Base-by-base conservation (phyloP, 53 echinoderm and acorn worm species). In the Patiria pectinifera region DNA sequence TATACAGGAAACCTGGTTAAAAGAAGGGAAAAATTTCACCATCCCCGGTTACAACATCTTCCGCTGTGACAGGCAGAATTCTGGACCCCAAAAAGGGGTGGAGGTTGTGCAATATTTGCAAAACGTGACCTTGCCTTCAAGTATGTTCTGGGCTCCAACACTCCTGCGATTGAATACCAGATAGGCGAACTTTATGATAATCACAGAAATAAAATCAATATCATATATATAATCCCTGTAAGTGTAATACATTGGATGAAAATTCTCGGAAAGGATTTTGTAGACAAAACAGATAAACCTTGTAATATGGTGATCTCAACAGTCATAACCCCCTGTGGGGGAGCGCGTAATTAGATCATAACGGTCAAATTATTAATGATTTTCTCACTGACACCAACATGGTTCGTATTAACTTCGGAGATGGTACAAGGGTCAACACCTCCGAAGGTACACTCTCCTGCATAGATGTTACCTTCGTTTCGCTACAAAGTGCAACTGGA, bases 281-380 rank as follows among this genome's bases (percentile, higher is more conserved):
- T 10, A n/a, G 72, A 10, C 6, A 7, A 72, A 10, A 16, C 16
- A n/a, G 8, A 72, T 23, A 72, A 59, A 59, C 60, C 72, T 14
- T 8, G 4, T 77, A 9, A 14, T 49, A 49, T 18, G 69, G 86
- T 13, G 70, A 86, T 45, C 61, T 86, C 14, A 86, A 86, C 23
- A 72, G 86, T 86, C 69, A 86, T 44, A 86, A 86, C 72, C 71
- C 86, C 18, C 72, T 86, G 6, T 86, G 86, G 86, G 86, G 86
- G 11, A 71, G 86, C 48, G 4, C 15, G 1, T 22, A 25, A 6
- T 35, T 71, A 45, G 46, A 86, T 69, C 43, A 48, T 12, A 86
- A 86, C 19, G 86, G 86, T n/a, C 45, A 86, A 4, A 69, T 43
- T 9, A 19, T 86, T 6, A 72, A 86, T 19, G 22, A 86, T 4